phyloP scores from a whole-genome alignment of 2,113 vertebrate species.

The Anthoscopus minutus region DNA sequence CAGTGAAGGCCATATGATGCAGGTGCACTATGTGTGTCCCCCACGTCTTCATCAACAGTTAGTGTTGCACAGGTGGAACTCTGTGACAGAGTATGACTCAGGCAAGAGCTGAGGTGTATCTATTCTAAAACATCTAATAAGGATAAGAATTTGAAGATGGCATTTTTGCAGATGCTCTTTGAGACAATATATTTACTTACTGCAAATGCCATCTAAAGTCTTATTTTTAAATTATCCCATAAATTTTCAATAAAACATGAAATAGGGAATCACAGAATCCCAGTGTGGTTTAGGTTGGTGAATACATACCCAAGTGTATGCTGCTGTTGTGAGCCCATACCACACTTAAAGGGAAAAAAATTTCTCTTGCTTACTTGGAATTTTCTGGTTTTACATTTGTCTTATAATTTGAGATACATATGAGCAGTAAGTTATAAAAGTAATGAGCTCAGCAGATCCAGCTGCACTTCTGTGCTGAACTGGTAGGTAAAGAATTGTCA shows the following conservation, averaged over 20 bases:
- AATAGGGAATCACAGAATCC: background rate
- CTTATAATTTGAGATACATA: background rate
- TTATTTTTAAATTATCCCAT: background rate
- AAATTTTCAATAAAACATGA: background rate
- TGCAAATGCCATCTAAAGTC: background rate
- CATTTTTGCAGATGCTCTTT: background rate
- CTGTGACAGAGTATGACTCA: background rate
- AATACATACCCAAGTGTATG: background rate
- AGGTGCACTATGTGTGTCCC: background rate
- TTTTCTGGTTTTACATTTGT: background rate
- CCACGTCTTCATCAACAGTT: fast-evolving
- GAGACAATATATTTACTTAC: background rate
- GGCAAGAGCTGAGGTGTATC: background rate
- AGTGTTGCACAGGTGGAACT: background rate
- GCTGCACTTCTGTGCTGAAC: background rate
- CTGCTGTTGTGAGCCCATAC: background rate
- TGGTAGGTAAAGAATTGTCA: background rate
- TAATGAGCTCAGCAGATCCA: background rate
- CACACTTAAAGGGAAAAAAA: background rate
- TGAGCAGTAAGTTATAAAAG: background rate
- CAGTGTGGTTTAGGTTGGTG: background rate
- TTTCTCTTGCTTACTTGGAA: background rate
- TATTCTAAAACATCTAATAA: background rate
- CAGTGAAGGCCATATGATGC: background rate
- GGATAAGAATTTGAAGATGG: background rate